phyloP scores from a whole-genome alignment of 2,797 vertebrate species.

The Triplophysa bombifrons region DNA sequence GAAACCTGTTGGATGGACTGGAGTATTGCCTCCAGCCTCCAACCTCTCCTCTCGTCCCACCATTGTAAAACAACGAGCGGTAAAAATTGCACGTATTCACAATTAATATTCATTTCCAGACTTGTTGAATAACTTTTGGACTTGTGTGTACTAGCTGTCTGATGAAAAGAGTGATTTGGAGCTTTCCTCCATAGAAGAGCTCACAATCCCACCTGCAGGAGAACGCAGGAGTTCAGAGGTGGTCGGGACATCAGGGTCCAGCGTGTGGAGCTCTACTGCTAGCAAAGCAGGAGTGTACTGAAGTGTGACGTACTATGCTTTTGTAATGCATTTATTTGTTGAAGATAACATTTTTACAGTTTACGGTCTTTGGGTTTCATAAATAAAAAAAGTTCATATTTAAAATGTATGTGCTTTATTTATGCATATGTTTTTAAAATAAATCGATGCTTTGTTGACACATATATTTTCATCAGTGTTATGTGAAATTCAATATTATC shows the following conservation, averaged over 20 bases:
- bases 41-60: neutral
- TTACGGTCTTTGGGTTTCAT: neutral
- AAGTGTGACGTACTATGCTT: conserved; percentile 18
- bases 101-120: no score
- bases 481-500: no score
- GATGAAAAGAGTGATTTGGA: conserved; percentile 69
- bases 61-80: conserved; percentile 23
- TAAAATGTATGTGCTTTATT: neutral
- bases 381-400: neutral
- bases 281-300: conserved; percentile 66
- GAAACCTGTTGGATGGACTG: conserved; percentile 59
- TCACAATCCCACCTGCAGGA: conserved; percentile 46
- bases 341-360: no score
- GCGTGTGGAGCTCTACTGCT: conserved; percentile 62
- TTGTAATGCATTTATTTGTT: no score
- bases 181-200: conserved; percentile 70
- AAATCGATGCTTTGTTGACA: neutral
- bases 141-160: conserved; percentile 51
- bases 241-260: conserved; percentile 55
- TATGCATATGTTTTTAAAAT: neutral
- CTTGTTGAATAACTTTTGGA: no score
- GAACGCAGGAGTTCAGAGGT: conserved; percentile 53
- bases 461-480: neutral
- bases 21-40: conserved; percentile 45
- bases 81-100: conserved; percentile 1